Evolutionary conservation across 2,888 invertebrate species (phyloP).

Genomic region (Hypselothyrea guttata): DNA sequence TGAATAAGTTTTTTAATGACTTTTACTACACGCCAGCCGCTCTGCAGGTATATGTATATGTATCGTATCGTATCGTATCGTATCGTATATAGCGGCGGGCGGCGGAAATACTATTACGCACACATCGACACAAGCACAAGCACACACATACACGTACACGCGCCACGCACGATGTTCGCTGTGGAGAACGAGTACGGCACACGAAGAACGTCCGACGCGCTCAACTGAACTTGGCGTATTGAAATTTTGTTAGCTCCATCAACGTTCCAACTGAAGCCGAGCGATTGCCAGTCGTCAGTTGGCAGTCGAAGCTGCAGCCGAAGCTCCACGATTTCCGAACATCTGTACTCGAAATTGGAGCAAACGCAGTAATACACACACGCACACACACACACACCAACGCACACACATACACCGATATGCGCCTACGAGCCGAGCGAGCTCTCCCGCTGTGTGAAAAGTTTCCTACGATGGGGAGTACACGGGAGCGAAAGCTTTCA

Average conservation of each 20-base stretch:
- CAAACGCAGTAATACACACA: constrained; percentile 54
- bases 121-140: constrained; percentile 27
- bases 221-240: constrained; percentile 79
- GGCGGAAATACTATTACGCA: constrained; percentile 67
- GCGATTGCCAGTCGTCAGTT: constrained; percentile 12
- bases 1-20: constrained; percentile 71
- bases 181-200: constrained; percentile 36
- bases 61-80: constrained; percentile 12
- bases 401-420: constrained; percentile 14
- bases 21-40: constrained; percentile 70
- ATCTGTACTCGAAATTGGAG: constrained; percentile 59
- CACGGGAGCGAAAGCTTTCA: constrained; percentile 72
- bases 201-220: constrained; percentile 78
- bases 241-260: constrained; percentile 57
- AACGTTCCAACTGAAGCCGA: constrained; percentile 47
- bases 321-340: constrained; percentile 31
- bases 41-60: constrained; percentile 40
- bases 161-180: constrained; percentile 37
- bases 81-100: constrained; percentile 35
- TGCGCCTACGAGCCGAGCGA: constrained; percentile 7
- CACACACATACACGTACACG: constrained; percentile 28
- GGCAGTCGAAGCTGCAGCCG: constrained; percentile 32
- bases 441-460: constrained; percentile 49
- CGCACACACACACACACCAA: constrained; percentile 21
- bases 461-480: constrained; percentile 41